Evolutionary conservation across 1,140 invertebrate species (phyloP).

Genomic region (Apis cerana): DNA sequence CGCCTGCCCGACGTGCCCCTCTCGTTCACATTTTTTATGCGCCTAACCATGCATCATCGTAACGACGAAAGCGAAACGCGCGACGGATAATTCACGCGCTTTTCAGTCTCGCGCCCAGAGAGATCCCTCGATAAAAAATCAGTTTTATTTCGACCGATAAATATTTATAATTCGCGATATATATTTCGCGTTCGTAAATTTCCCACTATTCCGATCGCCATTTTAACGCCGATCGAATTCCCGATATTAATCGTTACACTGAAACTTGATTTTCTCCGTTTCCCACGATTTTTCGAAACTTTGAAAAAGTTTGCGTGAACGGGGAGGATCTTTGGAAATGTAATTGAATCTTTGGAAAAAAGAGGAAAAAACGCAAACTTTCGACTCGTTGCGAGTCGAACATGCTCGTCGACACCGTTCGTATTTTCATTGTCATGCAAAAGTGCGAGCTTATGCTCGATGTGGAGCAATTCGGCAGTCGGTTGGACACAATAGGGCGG

Average conservation of each 20-base stretch:
- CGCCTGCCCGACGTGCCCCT: conserved; percentile 57
- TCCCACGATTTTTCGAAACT: too few species aligned
- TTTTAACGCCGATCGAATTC: not conserved
- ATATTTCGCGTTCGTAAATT: conserved; percentile 29
- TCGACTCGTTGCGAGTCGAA: conserved; percentile 43
- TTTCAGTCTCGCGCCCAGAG: conserved; percentile 8
- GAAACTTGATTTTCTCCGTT: too few species aligned
- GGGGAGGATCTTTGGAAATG: too few species aligned
- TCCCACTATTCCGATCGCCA: too few species aligned
- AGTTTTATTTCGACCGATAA: conserved; percentile 58
- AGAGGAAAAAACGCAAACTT: too few species aligned
- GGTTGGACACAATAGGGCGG: conserved; percentile 73
- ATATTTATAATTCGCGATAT: not conserved
- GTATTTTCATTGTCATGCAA: conserved; percentile 76
- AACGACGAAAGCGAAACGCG: conserved; percentile 65
- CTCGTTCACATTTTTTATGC: conserved; percentile 69
- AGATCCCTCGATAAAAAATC: conserved; percentile 53
- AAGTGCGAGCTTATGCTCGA: conserved; percentile 75
- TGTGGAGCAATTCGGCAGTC: conserved; percentile 75
- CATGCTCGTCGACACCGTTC: conserved; percentile 54
- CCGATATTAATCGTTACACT: too few species aligned
- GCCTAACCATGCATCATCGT: conserved; percentile 62
- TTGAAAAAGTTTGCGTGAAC: too few species aligned
- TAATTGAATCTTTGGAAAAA: too few species aligned
- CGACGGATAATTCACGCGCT: conserved; percentile 65